phyloP scores from a whole-genome alignment of 2,888 invertebrate species.

The Diarsia rubi region DNA sequence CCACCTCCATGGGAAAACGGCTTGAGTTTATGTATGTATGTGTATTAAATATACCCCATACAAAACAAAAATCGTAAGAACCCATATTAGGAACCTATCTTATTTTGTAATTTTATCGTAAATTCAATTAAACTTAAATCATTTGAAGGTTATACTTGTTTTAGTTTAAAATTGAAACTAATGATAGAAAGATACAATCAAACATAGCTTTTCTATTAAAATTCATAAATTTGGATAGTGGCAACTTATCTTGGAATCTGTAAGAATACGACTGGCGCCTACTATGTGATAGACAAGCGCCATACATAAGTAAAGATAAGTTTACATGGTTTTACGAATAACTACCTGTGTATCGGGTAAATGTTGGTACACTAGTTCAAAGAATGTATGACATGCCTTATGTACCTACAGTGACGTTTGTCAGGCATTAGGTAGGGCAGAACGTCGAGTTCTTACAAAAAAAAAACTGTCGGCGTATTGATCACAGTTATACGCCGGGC shows the following conservation, averaged over 20 bases:
- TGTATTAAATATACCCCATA: too few species aligned
- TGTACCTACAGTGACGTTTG: neutral
- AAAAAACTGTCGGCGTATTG: slow-evolving; percentile 45
- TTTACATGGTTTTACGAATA: slow-evolving; percentile 10
- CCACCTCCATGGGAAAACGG: too few species aligned
- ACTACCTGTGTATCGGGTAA: slow-evolving; percentile 10
- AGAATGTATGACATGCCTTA: neutral
- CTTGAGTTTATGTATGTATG: too few species aligned
- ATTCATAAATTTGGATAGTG: slow-evolving; percentile 13
- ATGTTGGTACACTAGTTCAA: slow-evolving; percentile 2
- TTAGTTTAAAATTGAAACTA: slow-evolving; percentile 20
- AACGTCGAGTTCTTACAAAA: slow-evolving; percentile 10
- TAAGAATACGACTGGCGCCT: slow-evolving; percentile 23
- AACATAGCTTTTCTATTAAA: slow-evolving; percentile 49
- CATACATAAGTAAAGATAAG: slow-evolving; percentile 33
- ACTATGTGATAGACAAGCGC: slow-evolving; percentile 35
- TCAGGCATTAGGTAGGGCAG: neutral
- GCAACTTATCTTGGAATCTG: slow-evolving; percentile 41
- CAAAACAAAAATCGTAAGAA: neutral
- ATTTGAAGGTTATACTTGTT: slow-evolving; percentile 5
- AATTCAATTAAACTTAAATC: slow-evolving; percentile 9
- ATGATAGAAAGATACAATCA: slow-evolving; percentile 37
- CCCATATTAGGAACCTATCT: neutral
- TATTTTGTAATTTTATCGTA: slow-evolving; percentile 14
- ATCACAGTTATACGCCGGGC: slow-evolving; percentile 27